These are phyloP conservation scores for Belgica antarctica DNA, from an alignment of 2,888 invertebrate genomes.

Conservation along the genomic window DNA sequence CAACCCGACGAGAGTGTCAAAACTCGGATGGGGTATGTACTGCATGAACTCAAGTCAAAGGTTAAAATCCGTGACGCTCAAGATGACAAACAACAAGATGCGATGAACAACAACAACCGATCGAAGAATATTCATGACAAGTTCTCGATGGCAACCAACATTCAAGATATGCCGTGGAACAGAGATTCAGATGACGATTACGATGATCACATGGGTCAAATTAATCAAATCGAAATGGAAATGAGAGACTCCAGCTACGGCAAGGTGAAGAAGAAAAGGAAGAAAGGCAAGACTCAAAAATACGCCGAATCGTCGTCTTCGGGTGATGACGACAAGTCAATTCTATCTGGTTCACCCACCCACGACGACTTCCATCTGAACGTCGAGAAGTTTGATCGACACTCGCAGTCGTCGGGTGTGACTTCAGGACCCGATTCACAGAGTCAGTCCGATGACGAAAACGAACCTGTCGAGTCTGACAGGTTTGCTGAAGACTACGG, in stretches of 20 bases:
- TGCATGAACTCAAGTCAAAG: slow-evolving; percentile 17
- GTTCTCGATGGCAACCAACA: slow-evolving; percentile 50
- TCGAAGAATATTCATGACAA: slow-evolving; percentile 48
- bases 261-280: slow-evolving; percentile 47
- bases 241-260: slow-evolving; percentile 45
- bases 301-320: slow-evolving; percentile 55
- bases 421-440: slow-evolving; percentile 89
- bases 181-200: slow-evolving; percentile 47
- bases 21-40: slow-evolving; percentile 19
- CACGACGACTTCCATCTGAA: slow-evolving; percentile 47
- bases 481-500: slow-evolving; percentile 33
- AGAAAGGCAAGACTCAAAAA: slow-evolving; percentile 34
- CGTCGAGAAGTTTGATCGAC: slow-evolving; percentile 46
- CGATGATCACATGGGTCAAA: slow-evolving; percentile 47
- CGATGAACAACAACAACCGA: slow-evolving; percentile 50
- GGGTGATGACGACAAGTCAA: slow-evolving; percentile 48
- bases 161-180: slow-evolving; percentile 52
- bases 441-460: slow-evolving; percentile 67
- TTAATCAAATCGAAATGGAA: slow-evolving; percentile 46
- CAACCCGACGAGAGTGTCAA: slow-evolving; percentile 31
- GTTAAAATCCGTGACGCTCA: slow-evolving; percentile 49
- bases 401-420: slow-evolving; percentile 61
- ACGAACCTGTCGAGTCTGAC: slow-evolving; percentile 59
- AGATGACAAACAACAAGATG: background rate
- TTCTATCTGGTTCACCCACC: slow-evolving; percentile 48